Base-by-base conservation (phyloP, 2,888 invertebrate species). In the Sesia bembeciformis region DNA sequence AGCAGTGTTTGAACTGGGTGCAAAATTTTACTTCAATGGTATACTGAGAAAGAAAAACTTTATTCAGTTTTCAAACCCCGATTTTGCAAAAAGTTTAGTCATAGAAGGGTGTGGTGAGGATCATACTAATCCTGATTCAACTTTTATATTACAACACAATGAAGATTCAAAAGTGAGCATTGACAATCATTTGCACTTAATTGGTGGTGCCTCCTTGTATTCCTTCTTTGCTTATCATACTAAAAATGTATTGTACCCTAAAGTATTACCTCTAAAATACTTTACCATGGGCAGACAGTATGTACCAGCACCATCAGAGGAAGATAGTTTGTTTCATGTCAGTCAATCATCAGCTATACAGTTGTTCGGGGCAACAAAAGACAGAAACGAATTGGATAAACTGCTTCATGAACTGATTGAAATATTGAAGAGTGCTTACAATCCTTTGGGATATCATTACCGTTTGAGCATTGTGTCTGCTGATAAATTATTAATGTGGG, bases 181-280 rank as follows among this genome's bases (percentile, higher is more conserved):
- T 49, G 76, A 92, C 4, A 93, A 91, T 68, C 86, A 91, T 0
- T 82, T 95, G 43, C 95, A 95, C 80, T 84, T 97, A 42, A 92
- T 93, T 0, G 97, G 97, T 0, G 93, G 93, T 51, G 93, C 93
- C 0, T 94, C 95, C 38, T 80, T 96, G 6, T 87, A 91, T 54
- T 92, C 96, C 0, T 95, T 94, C 62, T 90, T 96, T 63, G 94
- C 94, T 0, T 93, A 93, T 72, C 92, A 93, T 67, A 89, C 95
- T 0, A 95, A 94, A 74, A 91, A 93, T 62, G 81, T 91, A 0
- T 74, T 95, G 0, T 90, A 92, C 66, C 77, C 90, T 0, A 90
- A 91, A 51, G 76, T 84, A 39, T 81, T 96, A 51, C 96, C 97
- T 0, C 63, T 96, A 4, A 92, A 91, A 68, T 92, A 93, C 64